Evolutionary conservation across 2,888 invertebrate species (phyloP).

Genomic region (Yponomeuta sedellus): DNA sequence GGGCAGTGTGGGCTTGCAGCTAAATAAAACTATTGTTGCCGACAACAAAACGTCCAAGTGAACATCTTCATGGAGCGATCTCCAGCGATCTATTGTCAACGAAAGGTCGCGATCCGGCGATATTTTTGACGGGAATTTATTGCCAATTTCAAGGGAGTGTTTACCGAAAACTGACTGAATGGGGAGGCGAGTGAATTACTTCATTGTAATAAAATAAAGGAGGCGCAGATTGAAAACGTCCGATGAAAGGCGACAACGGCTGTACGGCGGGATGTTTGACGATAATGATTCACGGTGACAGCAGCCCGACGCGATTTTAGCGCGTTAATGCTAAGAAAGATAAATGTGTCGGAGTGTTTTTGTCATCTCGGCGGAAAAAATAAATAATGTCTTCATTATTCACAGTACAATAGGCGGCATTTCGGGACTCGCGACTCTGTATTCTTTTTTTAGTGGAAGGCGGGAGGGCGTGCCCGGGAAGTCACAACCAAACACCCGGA

Average conservation of each 20-base stretch:
- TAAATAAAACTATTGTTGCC: slow-evolving; percentile 74
- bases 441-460: not conserved
- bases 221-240: slow-evolving; percentile 68
- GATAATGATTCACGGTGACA: slow-evolving; percentile 72
- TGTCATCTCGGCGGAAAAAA: slow-evolving; percentile 46
- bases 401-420: slow-evolving; percentile 27
- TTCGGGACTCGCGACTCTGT: not conserved
- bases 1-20: slow-evolving; percentile 68
- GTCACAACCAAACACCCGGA: slow-evolving; percentile 1
- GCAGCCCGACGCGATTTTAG: slow-evolving; percentile 55
- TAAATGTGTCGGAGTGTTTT: slow-evolving; percentile 58
- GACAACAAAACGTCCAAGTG: slow-evolving; percentile 68
- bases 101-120: slow-evolving; percentile 47
- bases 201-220: slow-evolving; percentile 73
- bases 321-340: slow-evolving; percentile 63
- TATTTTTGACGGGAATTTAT: slow-evolving; percentile 69
- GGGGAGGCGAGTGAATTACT: slow-evolving; percentile 69
- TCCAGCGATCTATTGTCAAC: slow-evolving; percentile 51
- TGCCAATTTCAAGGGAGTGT: slow-evolving; percentile 69
- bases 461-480: slow-evolving; percentile 1
- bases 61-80: slow-evolving; percentile 70
- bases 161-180: slow-evolving; percentile 70
- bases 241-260: slow-evolving; percentile 58
- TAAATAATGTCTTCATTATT: slow-evolving; percentile 34
- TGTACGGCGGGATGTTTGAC: slow-evolving; percentile 52